Percentiles rank a stretch among this genome's conserved stretches.
Conservation (phyloP, 2,888 invertebrate species). For the Selenia dentaria region DNA sequence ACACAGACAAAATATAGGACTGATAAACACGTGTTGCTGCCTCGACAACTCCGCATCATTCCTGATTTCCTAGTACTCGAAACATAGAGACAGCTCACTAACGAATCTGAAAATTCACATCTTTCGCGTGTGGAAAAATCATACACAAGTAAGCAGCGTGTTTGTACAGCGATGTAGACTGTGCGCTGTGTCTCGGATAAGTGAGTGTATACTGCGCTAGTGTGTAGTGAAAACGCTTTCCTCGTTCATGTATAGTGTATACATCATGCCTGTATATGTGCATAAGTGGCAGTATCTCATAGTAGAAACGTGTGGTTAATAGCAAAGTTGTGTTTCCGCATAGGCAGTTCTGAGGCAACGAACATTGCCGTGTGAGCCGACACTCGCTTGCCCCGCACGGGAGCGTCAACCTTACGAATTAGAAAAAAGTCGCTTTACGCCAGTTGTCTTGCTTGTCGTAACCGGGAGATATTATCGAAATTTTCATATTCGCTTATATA, state of each 20-base stretch:
- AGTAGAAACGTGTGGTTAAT: conserved; percentile 81
- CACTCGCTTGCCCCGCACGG: conserved; percentile 66
- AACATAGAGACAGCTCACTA: conserved; percentile 76
- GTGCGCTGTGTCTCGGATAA: conserved; percentile 35
- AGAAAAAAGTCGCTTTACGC: conserved; percentile 74
- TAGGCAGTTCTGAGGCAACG: conserved; percentile 75
- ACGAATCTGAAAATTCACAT: conserved; percentile 66
- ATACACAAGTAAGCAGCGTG: conserved; percentile 61
- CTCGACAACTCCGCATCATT: conserved; percentile 42
- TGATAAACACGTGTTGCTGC: conserved; percentile 44
- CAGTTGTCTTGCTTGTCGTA: conserved; percentile 45
- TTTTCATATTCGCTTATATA: conserved; percentile 26
- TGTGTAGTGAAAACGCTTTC: conserved; percentile 72
- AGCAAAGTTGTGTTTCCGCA: conserved; percentile 81
- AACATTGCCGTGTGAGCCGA: conserved; percentile 69
- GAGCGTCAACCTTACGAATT: conserved; percentile 83
- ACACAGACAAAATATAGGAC: conserved; percentile 44
- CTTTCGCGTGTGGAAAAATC: conserved; percentile 67
- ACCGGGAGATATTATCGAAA: conserved; percentile 39
- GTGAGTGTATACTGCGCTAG: conserved; percentile 33
- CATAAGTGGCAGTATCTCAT: conserved; percentile 80
- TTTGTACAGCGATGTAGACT: conserved; percentile 48
- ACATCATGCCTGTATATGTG: conserved; percentile 52
- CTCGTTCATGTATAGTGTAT: conserved; percentile 54
- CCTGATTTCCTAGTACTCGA: conserved; percentile 66